A percentile compares a stretch with the other conserved stretches of the same genome.
phyloP scores from a whole-genome alignment of 2,113 vertebrate genomes.

The Neomonachus schauinslandi region DNA sequence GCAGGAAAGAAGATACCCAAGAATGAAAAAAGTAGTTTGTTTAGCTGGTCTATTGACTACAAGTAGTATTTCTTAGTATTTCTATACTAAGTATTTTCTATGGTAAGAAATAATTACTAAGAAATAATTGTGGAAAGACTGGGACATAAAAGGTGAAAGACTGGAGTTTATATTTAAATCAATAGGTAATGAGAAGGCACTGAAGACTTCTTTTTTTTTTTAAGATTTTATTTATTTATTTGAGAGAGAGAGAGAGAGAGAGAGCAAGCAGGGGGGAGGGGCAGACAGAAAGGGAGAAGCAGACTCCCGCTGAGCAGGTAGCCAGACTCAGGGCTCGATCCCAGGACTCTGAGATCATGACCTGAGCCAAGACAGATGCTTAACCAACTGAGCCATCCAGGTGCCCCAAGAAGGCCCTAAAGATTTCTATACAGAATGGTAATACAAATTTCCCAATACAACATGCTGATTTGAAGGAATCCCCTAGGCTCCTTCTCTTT shows the following conservation, averaged over 20 bases:
- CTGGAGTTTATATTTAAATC: neutral
- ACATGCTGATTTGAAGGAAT: neutral
- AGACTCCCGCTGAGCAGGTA: too few species aligned
- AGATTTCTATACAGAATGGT: neutral
- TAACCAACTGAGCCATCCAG: too few species aligned
- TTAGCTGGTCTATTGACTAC: neutral
- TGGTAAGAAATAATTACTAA: neutral
- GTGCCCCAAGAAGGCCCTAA: neutral
- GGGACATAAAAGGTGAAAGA: neutral
- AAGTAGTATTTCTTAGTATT: neutral
- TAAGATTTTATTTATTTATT: too few species aligned
- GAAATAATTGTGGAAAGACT: neutral
- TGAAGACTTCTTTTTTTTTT: neutral
- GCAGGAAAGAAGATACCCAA: neutral
- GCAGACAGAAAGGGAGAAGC: too few species aligned
- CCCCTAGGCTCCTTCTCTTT: neutral
- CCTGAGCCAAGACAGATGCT: too few species aligned
- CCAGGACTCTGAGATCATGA: too few species aligned
- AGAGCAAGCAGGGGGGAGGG: too few species aligned
- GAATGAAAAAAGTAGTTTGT: neutral
- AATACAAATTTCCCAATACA: neutral
- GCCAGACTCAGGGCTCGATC: too few species aligned
- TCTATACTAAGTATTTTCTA: neutral
- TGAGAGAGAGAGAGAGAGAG: too few species aligned
- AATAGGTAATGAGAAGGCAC: neutral